These are phyloP conservation scores for Trichonephila clavata DNA, from an alignment of 1,140 invertebrate species.

Conservation along the genomic window DNA sequence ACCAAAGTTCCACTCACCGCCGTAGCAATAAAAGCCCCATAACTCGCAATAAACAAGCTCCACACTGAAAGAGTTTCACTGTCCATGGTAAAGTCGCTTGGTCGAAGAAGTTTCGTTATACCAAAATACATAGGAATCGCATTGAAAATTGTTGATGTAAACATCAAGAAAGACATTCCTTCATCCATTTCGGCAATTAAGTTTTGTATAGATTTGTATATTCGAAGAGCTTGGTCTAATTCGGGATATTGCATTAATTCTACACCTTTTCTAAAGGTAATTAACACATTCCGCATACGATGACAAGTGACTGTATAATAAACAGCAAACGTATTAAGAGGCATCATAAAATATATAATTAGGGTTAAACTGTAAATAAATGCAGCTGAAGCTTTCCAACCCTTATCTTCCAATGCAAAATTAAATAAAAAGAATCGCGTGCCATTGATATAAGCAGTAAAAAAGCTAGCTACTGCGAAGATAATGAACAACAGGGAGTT, in stretches of 20 bases:
- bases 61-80: neutral
- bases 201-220: neutral
- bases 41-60: neutral
- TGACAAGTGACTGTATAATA: neutral
- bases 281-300: neutral
- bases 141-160: neutral
- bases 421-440: no score
- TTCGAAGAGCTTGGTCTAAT: neutral
- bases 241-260: neutral
- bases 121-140: neutral
- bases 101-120: neutral
- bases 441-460: no score
- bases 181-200: neutral
- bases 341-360: neutral
- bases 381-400: no score
- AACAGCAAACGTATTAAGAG: neutral
- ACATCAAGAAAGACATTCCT: neutral
- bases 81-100: neutral
- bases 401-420: no score
- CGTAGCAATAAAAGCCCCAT: neutral
- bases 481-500: no score
- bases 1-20: neutral
- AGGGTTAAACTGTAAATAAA: neutral
- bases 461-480: no score
- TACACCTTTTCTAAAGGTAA: neutral